Evolutionary conservation across 2,113 vertebrate genomes (phyloP).

Genomic region (Apodemus speciosus): DNA sequence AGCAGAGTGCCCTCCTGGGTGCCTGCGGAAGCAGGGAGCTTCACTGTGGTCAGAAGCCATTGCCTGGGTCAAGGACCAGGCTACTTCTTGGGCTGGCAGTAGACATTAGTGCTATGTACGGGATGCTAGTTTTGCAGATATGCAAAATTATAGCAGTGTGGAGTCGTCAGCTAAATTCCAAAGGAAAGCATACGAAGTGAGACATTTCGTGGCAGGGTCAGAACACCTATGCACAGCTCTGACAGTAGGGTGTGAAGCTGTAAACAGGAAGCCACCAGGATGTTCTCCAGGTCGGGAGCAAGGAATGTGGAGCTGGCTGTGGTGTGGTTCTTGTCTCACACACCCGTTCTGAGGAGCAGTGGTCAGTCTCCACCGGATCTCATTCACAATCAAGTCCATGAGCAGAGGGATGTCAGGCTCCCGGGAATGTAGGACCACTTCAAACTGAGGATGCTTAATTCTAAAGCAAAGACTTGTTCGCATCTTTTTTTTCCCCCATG

Average conservation of each 20-base stretch:
- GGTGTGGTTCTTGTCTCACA: too few species aligned
- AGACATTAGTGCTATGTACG: not conserved
- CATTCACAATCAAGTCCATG: not conserved
- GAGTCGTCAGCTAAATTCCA: not conserved
- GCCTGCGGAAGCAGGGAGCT: not conserved
- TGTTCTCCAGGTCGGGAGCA: not conserved
- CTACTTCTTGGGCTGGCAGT: not conserved
- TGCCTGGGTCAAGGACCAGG: not conserved
- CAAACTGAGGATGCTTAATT: not conserved
- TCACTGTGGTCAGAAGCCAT: not conserved
- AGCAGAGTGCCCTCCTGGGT: not conserved
- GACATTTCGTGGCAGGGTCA: not conserved
- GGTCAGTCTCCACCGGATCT: not conserved
- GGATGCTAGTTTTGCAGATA: not conserved
- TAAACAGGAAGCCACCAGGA: not conserved
- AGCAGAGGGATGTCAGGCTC: not conserved
- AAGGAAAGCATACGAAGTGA: not conserved
- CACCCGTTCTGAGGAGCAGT: not conserved
- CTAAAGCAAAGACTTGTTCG: slow-evolving; percentile 6
- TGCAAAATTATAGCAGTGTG: not conserved
- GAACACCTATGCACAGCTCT: not conserved
- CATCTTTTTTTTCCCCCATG: not conserved
- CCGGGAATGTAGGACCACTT: not conserved
- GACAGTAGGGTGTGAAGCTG: not conserved
- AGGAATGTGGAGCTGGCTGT: too few species aligned